These are phyloP conservation scores for Bilobella aurantiaca DNA, from an alignment of 1,140 invertebrate genomes.

Conservation along the genomic window DNA sequence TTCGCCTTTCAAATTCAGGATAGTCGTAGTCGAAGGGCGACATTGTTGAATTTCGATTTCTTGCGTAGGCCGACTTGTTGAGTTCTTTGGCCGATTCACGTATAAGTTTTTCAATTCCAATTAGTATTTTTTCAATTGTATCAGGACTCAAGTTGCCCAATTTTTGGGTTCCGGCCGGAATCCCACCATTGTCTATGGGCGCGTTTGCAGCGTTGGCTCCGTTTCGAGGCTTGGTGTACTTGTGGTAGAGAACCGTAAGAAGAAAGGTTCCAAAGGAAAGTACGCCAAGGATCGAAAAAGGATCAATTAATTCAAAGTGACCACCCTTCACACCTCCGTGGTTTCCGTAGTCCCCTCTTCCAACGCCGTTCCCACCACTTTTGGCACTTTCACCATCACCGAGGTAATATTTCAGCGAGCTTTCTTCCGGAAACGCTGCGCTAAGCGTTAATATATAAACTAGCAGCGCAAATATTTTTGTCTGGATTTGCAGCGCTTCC, in stretches of 20 bases:
- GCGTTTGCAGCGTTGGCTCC: background rate
- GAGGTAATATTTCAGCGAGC: too few species aligned
- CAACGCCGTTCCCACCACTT: background rate
- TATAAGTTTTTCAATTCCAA: background rate
- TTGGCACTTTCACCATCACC: too few species aligned
- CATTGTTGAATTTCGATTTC: too few species aligned
- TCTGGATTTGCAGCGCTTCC: too few species aligned
- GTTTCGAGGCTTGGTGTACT: background rate
- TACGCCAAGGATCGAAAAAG: background rate
- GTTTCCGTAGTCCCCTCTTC: background rate
- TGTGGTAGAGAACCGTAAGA: background rate
- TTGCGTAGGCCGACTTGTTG: too few species aligned
- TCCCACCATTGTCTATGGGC: too few species aligned
- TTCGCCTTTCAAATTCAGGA: too few species aligned
- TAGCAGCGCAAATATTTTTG: too few species aligned
- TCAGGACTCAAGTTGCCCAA: background rate
- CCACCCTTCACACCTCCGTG: background rate
- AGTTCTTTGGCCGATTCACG: background rate
- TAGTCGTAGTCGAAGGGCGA: too few species aligned
- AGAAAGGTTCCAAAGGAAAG: background rate
- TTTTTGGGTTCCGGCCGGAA: too few species aligned
- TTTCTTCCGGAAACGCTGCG: too few species aligned
- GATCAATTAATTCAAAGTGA: background rate
- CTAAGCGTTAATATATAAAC: too few species aligned
- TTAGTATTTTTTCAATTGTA: background rate